These are phyloP conservation scores for Marronus borbonicus DNA, from an alignment of 2,888 invertebrate genomes.

Conservation along the genomic window DNA sequence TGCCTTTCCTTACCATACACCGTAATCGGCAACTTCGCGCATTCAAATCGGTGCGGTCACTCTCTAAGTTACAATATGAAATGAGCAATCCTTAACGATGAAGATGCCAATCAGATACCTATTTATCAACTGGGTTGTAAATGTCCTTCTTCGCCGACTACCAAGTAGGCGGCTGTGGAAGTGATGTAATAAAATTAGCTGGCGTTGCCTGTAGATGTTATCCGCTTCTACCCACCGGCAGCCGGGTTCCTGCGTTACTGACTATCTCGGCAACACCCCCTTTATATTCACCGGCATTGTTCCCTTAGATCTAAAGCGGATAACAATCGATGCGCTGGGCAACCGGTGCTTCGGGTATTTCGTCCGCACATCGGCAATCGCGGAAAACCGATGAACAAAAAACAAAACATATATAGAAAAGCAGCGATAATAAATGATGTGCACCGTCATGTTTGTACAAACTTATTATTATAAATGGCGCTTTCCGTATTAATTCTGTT, in stretches of 20 bases:
- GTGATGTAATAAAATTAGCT: constrained; percentile 58
- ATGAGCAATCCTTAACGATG: constrained; percentile 20
- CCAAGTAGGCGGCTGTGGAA: constrained; percentile 49
- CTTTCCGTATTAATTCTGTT: constrained; percentile 14
- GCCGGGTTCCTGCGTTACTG: constrained; percentile 50
- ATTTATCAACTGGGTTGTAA: constrained; percentile 49
- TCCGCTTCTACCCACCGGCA: constrained; percentile 57
- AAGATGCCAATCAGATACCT: constrained; percentile 40
- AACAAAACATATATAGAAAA: not conserved
- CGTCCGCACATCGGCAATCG: constrained; percentile 4
- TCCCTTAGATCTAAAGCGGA: constrained; percentile 40
- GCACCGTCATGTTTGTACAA: constrained; percentile 2
- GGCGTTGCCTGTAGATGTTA: constrained; percentile 57
- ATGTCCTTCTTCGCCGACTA: constrained; percentile 48
- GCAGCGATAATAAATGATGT: constrained; percentile 1
- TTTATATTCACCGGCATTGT: constrained; percentile 48
- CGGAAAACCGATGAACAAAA: constrained; percentile 6
- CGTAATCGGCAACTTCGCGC: no score
- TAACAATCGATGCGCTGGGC: constrained; percentile 10
- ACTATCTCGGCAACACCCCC: constrained; percentile 47
- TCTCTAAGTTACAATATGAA: not conserved
- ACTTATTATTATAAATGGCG: constrained; percentile 20
- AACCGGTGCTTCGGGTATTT: constrained; percentile 11
- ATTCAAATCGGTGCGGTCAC: no score
- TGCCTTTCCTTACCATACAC: no score